These are phyloP conservation scores for Polia nebulosa DNA, from an alignment of 2,888 invertebrate genomes.

Conservation along the genomic window DNA sequence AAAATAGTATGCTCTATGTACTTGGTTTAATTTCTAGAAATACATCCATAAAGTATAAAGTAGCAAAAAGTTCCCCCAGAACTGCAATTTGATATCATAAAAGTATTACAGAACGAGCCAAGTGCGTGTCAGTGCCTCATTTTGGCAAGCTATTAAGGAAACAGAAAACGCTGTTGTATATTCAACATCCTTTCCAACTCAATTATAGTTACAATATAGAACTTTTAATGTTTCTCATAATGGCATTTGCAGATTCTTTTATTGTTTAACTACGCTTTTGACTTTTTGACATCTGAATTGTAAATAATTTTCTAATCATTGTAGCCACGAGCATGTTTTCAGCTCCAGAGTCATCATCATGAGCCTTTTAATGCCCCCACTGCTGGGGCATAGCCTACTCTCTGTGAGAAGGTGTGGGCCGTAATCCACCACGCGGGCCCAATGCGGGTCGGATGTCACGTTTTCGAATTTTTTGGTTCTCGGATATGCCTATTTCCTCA, in stretches of 20 bases:
- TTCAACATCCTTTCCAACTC: constrained; percentile 33
- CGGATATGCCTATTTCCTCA: no score
- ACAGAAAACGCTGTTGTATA: constrained; percentile 21
- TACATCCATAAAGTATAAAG: not conserved
- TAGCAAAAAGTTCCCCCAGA: not conserved
- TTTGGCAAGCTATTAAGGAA: constrained; percentile 24
- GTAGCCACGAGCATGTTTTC: not conserved
- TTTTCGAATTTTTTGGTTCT: no score
- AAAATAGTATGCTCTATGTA: no score
- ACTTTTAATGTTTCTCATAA: constrained; percentile 30
- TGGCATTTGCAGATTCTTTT: constrained; percentile 23
- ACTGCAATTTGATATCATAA: constrained; percentile 16
- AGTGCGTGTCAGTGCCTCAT: constrained; percentile 41
- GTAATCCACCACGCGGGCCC: no score
- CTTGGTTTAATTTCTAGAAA: not conserved
- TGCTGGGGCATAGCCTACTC: no score
- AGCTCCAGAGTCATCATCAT: not conserved
- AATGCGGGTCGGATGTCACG: no score
- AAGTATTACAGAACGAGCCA: constrained; percentile 27
- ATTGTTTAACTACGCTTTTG: constrained; percentile 25
- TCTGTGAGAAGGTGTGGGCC: no score
- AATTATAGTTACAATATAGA: constrained; percentile 1
- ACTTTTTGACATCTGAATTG: constrained; percentile 10
- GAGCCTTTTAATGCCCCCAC: no score
- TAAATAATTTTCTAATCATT: not conserved